Evolutionary conservation across 2,113 vertebrate species (phyloP).

Genomic region (Microtus richardsoni): DNA sequence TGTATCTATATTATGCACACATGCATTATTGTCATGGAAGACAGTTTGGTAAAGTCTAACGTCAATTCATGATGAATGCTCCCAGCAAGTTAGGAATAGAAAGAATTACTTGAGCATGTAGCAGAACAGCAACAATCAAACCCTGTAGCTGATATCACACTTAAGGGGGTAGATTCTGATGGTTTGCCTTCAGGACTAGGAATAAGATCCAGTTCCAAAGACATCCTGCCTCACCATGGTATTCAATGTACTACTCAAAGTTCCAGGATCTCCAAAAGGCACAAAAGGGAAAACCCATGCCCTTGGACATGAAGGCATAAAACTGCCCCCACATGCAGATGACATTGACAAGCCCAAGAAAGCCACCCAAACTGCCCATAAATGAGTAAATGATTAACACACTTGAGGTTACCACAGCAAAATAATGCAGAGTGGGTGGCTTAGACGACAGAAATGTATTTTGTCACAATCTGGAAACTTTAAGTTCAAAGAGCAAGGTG

Average conservation of each 20-base stretch:
- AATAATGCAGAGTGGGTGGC: not conserved
- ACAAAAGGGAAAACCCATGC: not conserved
- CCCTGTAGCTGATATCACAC: not conserved
- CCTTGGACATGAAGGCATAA: not conserved
- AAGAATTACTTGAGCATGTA: not conserved
- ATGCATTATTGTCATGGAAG: not conserved
- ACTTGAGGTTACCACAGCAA: not conserved
- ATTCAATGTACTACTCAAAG: not conserved
- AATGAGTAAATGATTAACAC: not conserved
- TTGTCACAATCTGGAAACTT: not conserved
- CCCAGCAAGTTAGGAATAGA: not conserved
- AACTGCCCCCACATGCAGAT: too few species aligned
- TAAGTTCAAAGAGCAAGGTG: not conserved
- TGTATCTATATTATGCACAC: not conserved
- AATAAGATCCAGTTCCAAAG: not conserved
- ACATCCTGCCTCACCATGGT: not conserved
- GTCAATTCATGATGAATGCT: not conserved
- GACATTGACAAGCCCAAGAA: not conserved
- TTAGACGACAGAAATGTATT: not conserved
- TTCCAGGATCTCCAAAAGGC: not conserved
- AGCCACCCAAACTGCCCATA: not conserved
- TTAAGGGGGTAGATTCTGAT: not conserved
- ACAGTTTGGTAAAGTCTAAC: not conserved
- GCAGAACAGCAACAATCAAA: not conserved
- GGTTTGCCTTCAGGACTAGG: not conserved